Evolutionary conservation across 1,140 invertebrate genomes (phyloP).

Genomic region (Euwallacea similis): DNA sequence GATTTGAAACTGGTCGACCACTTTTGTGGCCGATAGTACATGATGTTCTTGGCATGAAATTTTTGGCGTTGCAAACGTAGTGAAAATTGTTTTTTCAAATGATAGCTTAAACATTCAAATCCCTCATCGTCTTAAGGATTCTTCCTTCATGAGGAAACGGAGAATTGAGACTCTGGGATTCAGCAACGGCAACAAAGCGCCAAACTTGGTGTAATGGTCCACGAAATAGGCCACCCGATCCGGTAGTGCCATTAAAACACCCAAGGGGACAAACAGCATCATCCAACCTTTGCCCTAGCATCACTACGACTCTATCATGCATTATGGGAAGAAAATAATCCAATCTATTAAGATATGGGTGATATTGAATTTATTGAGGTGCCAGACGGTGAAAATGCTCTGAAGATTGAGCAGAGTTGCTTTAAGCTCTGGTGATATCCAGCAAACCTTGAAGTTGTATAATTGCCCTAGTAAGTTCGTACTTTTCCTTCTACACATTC

Average conservation of each 20-base stretch:
- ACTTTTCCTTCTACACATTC: too few species aligned
- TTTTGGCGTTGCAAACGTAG: too few species aligned
- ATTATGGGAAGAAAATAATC: slow-evolving; percentile 96
- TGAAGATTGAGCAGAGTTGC: slow-evolving; percentile 91
- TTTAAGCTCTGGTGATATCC: slow-evolving; percentile 90
- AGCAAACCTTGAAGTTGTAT: slow-evolving; percentile 94
- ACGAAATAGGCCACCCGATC: slow-evolving; percentile 63
- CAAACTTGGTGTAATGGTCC: slow-evolving; percentile 54
- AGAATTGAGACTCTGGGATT: slow-evolving; percentile 42
- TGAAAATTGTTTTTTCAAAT: too few species aligned
- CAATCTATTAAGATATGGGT: slow-evolving; percentile 90
- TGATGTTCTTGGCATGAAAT: too few species aligned
- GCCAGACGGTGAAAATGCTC: slow-evolving; percentile 70
- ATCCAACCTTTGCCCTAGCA: slow-evolving; percentile 93
- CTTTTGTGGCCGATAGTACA: too few species aligned
- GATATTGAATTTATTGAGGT: slow-evolving; percentile 89
- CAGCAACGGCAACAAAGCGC: slow-evolving; percentile 46
- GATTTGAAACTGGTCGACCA: too few species aligned
- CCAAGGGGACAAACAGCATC: slow-evolving; percentile 87
- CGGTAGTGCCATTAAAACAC: slow-evolving; percentile 99
- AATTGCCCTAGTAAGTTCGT: slow-evolving; percentile 81
- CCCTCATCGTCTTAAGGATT: too few species aligned
- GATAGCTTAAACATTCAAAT: too few species aligned
- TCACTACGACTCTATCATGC: slow-evolving; percentile 98
- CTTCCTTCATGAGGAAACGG: slow-evolving; percentile 51